These are phyloP conservation scores for Merops nubicus DNA, from an alignment of 2,113 vertebrate genomes.

Conservation along the genomic window DNA sequence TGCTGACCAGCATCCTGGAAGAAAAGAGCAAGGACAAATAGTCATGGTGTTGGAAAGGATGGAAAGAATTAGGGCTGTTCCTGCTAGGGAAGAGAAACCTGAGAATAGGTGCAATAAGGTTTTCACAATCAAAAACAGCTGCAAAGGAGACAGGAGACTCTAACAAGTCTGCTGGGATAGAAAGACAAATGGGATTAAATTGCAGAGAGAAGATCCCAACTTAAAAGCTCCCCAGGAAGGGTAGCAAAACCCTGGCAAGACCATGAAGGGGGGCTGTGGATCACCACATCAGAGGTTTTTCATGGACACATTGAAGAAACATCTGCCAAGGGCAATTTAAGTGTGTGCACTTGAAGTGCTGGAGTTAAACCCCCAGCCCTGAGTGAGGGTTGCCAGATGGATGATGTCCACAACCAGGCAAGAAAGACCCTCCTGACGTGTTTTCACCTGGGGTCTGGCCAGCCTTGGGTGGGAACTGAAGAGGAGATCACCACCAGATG, in stretches of 20 bases:
- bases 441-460: no score
- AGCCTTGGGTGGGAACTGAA: no score
- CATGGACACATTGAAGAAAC: background rate
- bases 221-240: background rate
- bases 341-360: no score
- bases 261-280: background rate
- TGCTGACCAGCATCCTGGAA: background rate
- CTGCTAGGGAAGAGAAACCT: background rate
- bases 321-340: background rate
- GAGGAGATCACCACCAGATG: no score
- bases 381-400: no score
- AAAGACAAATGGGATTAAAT: background rate
- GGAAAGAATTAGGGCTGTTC: background rate
- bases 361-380: no score
- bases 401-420: no score
- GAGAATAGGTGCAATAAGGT: background rate
- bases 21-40: background rate
- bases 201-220: background rate
- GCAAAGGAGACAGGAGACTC: background rate
- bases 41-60: background rate
- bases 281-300: background rate
- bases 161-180: background rate
- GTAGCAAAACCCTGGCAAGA: background rate
- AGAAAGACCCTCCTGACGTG: no score
- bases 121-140: background rate